These are phyloP conservation scores for Tenebrosternarchus preto DNA, from an alignment of 2,113 vertebrate genomes.

Conservation along the genomic window DNA sequence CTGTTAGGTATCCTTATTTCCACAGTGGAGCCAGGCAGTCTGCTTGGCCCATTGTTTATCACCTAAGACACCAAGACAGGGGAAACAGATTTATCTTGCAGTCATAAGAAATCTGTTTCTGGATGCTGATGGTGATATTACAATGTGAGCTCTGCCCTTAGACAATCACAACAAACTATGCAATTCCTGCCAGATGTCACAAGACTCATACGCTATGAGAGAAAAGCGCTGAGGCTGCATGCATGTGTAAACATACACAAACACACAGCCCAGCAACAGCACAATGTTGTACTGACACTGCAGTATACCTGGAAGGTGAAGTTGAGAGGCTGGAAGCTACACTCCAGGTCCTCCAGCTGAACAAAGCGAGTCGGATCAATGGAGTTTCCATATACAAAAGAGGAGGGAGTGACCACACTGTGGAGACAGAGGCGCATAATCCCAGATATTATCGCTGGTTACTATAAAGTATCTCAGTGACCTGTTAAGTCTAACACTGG, in stretches of 20 bases:
- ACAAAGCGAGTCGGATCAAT: conserved; percentile 83
- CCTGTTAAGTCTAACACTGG: too few relatives aligned
- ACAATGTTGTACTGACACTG: too few relatives aligned
- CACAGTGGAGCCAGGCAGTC: conserved; percentile 86
- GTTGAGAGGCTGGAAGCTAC: conserved; percentile 92
- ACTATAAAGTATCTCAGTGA: not conserved
- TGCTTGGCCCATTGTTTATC: conserved; percentile 96
- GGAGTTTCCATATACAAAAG: conserved; percentile 92
- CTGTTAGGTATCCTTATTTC: conserved; percentile 91
- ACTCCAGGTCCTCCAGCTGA: conserved; percentile 85
- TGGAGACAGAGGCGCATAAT: conserved; percentile 58
- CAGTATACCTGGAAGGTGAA: conserved; percentile 89
- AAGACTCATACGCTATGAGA: not conserved
- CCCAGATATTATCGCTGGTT: too few relatives aligned
- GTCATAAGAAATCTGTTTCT: not conserved
- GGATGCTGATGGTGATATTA: not conserved
- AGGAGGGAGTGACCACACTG: conserved; percentile 87
- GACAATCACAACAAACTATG: not conserved
- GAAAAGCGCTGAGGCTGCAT: not conserved
- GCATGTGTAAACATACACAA: too few relatives aligned
- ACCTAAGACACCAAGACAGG: conserved; percentile 75
- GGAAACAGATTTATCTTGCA: conserved; percentile 3
- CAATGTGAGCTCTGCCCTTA: too few relatives aligned
- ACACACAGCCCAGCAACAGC: not conserved
- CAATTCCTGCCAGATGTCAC: too few relatives aligned